A percentile compares a stretch with the other conserved stretches of the same genome.
These are phyloP conservation scores for Sciaenops ocellatus DNA, from an alignment of 2,797 vertebrate species.

Conservation along the genomic window DNA sequence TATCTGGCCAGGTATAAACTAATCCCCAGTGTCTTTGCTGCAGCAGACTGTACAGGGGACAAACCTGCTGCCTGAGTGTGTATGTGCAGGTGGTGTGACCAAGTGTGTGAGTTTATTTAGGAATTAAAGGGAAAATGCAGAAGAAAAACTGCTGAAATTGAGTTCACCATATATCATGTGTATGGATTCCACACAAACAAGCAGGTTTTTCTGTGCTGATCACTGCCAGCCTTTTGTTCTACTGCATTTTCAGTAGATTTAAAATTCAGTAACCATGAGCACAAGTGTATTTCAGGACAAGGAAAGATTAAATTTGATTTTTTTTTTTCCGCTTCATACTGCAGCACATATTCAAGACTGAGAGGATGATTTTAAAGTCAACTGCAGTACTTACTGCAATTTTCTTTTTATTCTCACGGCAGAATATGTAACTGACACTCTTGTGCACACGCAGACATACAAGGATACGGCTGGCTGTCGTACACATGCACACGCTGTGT, in stretches of 20 bases:
- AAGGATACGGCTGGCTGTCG: conserved; percentile 8
- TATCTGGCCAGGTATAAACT: conserved; percentile 40
- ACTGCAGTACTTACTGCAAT: conserved; percentile 11
- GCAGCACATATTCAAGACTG: conserved; percentile 21
- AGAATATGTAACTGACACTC: conserved; percentile 30
- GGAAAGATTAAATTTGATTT: conserved; percentile 27
- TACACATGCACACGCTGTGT: background rate
- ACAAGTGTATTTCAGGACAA: conserved; percentile 26
- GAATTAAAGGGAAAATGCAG: background rate
- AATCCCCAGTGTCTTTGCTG: conserved; percentile 57
- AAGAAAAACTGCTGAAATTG: background rate
- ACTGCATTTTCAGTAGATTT: conserved; percentile 14
- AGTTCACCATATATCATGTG: background rate
- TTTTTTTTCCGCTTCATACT: conserved; percentile 1
- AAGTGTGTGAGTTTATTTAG: conserved; percentile 14
- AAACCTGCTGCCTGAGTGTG: conserved; percentile 28
- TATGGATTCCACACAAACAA: no score
- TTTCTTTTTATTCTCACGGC: conserved; percentile 9
- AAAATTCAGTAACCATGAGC: conserved; percentile 4
- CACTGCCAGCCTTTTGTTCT: conserved; percentile 5
- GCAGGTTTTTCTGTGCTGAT: conserved; percentile 13
- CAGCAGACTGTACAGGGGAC: conserved; percentile 37
- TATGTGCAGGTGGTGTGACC: conserved; percentile 13
- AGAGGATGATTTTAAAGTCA: conserved; percentile 2
- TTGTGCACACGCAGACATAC: background rate